Conservation (phyloP, 2,797 vertebrate genomes). For the Fistularia commersonii region DNA sequence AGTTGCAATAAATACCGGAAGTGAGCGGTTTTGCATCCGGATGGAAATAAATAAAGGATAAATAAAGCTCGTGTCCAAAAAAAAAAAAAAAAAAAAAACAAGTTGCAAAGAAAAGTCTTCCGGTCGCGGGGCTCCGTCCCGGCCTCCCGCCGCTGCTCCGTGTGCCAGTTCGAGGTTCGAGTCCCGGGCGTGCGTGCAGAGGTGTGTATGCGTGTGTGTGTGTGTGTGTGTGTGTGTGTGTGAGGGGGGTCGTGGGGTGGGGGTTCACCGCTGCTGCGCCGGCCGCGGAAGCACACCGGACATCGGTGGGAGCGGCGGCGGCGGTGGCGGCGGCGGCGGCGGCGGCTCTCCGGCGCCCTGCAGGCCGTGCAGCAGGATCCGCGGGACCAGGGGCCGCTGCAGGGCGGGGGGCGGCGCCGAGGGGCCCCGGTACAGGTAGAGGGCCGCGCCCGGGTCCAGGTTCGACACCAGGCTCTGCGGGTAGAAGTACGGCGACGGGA, state of each 20-base stretch:
- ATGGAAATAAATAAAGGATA: slow-evolving; percentile 72
- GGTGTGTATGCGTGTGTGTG: background rate
- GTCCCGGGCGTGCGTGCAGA: background rate
- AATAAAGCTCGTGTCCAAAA: slow-evolving; percentile 62
- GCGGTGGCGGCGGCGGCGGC: too few species aligned
- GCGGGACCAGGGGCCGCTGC: slow-evolving; percentile 91
- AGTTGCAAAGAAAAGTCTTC: too few species aligned
- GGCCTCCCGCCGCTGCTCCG: background rate
- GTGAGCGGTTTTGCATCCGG: slow-evolving; percentile 55
- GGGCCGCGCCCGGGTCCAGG: slow-evolving; percentile 90
- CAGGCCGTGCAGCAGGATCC: slow-evolving; percentile 94
- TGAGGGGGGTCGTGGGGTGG: slow-evolving; percentile 31
- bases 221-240: slow-evolving; percentile 6
- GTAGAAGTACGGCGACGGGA: slow-evolving; percentile 98
- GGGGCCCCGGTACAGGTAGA: slow-evolving; percentile 92
- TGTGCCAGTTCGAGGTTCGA: slow-evolving; percentile 11
- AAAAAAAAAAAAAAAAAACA: slow-evolving; percentile 35
- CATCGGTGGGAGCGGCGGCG: slow-evolving; percentile 85
- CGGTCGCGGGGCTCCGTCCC: background rate
- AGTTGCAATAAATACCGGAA: slow-evolving; percentile 69
- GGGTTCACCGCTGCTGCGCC: slow-evolving; percentile 88
- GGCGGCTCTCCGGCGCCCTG: slow-evolving; percentile 87
- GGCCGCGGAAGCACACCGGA: slow-evolving; percentile 87
- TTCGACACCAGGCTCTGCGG: slow-evolving; percentile 94
- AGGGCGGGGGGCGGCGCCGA: slow-evolving; percentile 89